These are phyloP conservation scores for Acestrorhynchus altus DNA, from an alignment of 2,797 vertebrate genomes.

Conservation along the genomic window DNA sequence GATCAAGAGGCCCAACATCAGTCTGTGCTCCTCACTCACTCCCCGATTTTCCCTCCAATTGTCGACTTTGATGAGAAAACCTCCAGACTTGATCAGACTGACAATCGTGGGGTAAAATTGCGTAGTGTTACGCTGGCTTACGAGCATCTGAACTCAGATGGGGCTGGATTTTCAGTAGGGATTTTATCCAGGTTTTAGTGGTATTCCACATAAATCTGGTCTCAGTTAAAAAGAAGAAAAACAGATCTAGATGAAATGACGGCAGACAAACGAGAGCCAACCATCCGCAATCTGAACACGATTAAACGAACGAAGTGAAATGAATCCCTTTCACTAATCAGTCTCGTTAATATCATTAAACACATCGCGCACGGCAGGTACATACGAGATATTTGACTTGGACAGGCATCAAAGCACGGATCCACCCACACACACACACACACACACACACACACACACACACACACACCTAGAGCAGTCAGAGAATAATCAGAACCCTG, in stretches of 20 bases:
- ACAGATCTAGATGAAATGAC: not conserved
- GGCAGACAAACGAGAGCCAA: not conserved
- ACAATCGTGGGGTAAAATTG: too few species aligned
- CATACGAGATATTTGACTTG: not conserved
- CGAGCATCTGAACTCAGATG: too few species aligned
- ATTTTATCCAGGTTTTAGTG: too few species aligned
- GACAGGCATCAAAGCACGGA: conserved; percentile 77
- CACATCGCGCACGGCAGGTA: not conserved
- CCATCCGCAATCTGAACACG: not conserved
- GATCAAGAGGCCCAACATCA: too few species aligned
- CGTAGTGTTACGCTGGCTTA: too few species aligned
- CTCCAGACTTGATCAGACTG: too few species aligned
- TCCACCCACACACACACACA: conserved; percentile 85
- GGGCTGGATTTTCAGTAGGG: too few species aligned
- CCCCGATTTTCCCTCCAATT: too few species aligned
- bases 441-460: conserved; percentile 22
- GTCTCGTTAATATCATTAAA: not conserved
- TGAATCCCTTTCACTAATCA: not conserved
- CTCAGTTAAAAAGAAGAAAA: not conserved
- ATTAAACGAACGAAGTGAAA: too few species aligned
- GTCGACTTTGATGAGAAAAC: too few species aligned
- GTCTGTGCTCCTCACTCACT: too few species aligned
- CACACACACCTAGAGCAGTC: not conserved
- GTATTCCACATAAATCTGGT: not conserved
- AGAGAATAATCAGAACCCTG: not conserved